Conservation (phyloP, 2,797 vertebrate species). For the Leontocebus nigricollis region DNA sequence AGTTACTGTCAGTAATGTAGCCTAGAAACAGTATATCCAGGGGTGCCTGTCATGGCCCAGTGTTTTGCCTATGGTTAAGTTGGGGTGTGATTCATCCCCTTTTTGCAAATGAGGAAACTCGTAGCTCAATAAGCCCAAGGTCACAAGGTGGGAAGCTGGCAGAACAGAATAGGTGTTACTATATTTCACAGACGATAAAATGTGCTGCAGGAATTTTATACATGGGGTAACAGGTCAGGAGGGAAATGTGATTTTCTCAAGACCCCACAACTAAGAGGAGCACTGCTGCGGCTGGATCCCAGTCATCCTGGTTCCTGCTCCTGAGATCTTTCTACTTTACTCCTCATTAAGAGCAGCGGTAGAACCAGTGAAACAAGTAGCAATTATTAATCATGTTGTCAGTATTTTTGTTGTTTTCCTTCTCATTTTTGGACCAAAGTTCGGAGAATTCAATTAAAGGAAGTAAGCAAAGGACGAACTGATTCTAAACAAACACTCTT, state of each 20-base stretch:
- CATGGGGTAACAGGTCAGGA: not conserved
- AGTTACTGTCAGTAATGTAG: rapidly evolving
- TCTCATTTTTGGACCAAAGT: not conserved
- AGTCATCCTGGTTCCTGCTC: not conserved
- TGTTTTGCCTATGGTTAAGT: no score
- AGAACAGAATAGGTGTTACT: not conserved
- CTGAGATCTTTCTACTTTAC: not conserved
- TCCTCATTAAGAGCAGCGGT: not conserved
- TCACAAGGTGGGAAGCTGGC: not conserved
- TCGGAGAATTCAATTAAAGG: not conserved
- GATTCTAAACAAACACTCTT: not conserved
- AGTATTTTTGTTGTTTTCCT: not conserved
- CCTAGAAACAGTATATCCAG: not conserved
- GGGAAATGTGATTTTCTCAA: not conserved
- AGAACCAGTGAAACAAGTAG: not conserved
- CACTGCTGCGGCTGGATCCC: not conserved
- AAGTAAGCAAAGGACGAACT: not conserved
- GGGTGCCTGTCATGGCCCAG: rapidly evolving
- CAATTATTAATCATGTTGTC: not conserved
- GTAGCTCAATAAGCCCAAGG: not conserved
- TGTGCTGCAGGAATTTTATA: not conserved
- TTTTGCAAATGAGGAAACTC: not conserved
- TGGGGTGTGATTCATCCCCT: not conserved
- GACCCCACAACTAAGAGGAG: not conserved
- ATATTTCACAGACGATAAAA: not conserved